phyloP scores from a whole-genome alignment of 2,113 vertebrate genomes.

The Acanthisitta chloris region DNA sequence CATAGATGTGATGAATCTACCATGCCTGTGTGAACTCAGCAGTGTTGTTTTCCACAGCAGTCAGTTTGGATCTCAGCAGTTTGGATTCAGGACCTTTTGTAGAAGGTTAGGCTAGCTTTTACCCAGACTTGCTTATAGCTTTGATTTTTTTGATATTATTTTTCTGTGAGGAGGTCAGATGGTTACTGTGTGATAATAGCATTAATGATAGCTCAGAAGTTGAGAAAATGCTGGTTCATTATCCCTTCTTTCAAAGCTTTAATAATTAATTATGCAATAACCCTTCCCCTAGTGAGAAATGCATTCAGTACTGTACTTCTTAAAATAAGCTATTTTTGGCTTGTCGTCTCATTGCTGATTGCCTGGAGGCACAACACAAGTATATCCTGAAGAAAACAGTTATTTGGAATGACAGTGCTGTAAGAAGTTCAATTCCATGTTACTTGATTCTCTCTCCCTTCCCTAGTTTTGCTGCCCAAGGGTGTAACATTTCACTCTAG shows the following conservation, averaged over 20 bases:
- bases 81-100: background rate
- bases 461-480: background rate
- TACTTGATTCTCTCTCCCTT: background rate
- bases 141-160: background rate
- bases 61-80: background rate
- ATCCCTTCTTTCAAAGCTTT: background rate
- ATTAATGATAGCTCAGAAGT: background rate
- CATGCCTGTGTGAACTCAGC: background rate
- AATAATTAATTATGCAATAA: background rate
- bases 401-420: background rate
- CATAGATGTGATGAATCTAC: background rate
- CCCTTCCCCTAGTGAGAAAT: background rate
- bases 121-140: background rate
- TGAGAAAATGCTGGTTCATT: background rate
- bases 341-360: background rate
- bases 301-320: background rate
- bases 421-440: background rate
- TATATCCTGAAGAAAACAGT: background rate
- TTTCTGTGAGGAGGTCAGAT: background rate
- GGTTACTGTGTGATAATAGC: background rate
- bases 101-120: background rate
- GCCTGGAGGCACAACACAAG: background rate
- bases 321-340: background rate
- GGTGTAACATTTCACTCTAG: background rate
- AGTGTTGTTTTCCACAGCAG: background rate